Evolutionary conservation across 2,888 invertebrate genomes (phyloP), one percentile per base, ranked within the genome.

Genomic region (Anorthoa munda): DNA sequence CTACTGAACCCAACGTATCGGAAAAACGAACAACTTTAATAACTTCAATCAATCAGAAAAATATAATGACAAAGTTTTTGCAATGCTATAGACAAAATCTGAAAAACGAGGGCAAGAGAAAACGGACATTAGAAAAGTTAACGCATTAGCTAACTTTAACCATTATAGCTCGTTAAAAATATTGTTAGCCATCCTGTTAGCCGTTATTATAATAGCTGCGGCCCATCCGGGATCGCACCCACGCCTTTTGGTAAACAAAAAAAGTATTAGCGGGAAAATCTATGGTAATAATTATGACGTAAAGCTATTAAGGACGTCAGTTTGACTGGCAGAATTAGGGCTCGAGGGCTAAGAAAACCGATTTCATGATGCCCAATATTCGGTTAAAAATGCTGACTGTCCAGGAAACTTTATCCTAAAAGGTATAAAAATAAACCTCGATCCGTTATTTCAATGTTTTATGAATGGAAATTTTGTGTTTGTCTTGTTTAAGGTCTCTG

Each of bases 101-200:
- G n/a, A 85, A n/a, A 85, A 90, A 89, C 85, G 87, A 85, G 86
- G 82, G 66, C 84, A 83, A 75, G 77, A 75, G 78, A 87, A 89
- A 89, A 86, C 21, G 88, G 84, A 81, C 86, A 88, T 92, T 90
- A 91, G 70, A 79, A 69, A 86, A 88, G 87, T 89, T 75, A 86
- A 87, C 87, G 85, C 87, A 86, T 89, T 91, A 88, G 80, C 86
- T 77, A 90, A 92, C 84, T 92, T 92, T 78, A 81, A 72, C 84
- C 90, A 89, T 91, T 88, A 89, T 18, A 72, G 84, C 89, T 90
- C 88, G 88, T 92, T 91, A 89, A 90, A 92, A 91, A 89, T 88
- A 86, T 88, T 87, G 83, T 81, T 79, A 75, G 77, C 76, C 77
- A 74, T 83, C 85, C 88, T 87, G 83, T 81, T 79, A 75, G 79